Conservation (phyloP, 2,888 invertebrate species). For the Hydropsyche betteni region DNA sequence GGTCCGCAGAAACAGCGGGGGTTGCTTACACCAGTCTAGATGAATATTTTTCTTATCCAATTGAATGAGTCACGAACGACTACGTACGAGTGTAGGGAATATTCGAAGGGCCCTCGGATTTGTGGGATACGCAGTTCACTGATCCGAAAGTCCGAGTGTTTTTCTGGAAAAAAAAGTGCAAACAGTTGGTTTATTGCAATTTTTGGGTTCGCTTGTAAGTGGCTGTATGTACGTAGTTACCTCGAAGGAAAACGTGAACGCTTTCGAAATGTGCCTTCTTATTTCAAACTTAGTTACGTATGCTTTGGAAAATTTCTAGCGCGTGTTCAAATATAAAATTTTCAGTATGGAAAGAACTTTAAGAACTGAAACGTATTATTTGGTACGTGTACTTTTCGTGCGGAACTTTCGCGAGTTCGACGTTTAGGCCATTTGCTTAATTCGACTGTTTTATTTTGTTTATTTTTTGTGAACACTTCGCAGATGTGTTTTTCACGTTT, state of each 20-base stretch:
- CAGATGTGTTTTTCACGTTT: neutral
- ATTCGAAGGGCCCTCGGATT: neutral
- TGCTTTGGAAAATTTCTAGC: slow-evolving; percentile 6
- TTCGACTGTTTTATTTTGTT: neutral
- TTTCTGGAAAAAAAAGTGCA: neutral
- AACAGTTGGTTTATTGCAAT: too few species aligned
- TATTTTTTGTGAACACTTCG: neutral
- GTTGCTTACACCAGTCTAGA: slow-evolving; percentile 29
- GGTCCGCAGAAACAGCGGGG: slow-evolving; percentile 21
- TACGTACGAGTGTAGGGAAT: slow-evolving; percentile 35
- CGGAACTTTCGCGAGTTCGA: neutral
- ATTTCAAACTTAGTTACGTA: neutral
- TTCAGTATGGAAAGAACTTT: too few species aligned
- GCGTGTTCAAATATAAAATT: slow-evolving; percentile 28
- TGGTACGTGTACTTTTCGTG: too few species aligned
- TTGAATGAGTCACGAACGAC: slow-evolving; percentile 47
- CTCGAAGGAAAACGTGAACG: too few species aligned
- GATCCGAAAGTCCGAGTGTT: slow-evolving; percentile 6
- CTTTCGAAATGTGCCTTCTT: too few species aligned
- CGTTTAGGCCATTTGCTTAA: too few species aligned
- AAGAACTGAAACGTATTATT: too few species aligned
- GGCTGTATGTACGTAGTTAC: too few species aligned
- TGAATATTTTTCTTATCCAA: slow-evolving; percentile 48
- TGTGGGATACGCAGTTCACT: neutral
- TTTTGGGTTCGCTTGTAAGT: too few species aligned